Conservation (phyloP, 2,797 vertebrate genomes). For the Molossus molossus region DNA sequence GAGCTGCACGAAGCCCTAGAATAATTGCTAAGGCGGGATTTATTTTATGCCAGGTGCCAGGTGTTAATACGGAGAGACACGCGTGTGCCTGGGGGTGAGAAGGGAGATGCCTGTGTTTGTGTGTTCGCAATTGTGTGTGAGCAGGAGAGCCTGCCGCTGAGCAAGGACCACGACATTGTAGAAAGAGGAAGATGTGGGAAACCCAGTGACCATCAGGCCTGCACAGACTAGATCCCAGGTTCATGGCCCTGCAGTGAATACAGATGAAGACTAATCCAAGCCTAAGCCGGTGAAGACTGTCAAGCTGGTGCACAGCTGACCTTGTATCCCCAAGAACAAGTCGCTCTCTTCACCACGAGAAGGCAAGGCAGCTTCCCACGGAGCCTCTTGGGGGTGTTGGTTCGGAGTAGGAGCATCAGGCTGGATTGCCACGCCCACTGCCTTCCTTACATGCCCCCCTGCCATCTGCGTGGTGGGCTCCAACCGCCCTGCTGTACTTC, state of each 20-base stretch:
- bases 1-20: slow-evolving; percentile 58
- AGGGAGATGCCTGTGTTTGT: not conserved
- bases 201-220: not conserved
- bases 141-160: not conserved
- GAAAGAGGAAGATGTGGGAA: not conserved
- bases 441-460: not conserved
- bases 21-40: slow-evolving; percentile 79
- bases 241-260: not conserved
- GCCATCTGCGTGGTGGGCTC: not conserved
- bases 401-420: not conserved
- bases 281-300: not conserved
- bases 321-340: not conserved
- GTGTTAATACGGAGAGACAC: slow-evolving; percentile 75
- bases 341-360: not conserved
- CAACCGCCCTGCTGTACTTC: not conserved
- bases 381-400: fast-evolving
- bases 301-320: not conserved
- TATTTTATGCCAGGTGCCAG: slow-evolving; percentile 75
- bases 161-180: not conserved
- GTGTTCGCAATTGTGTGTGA: not conserved
- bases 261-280: not conserved
- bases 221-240: not conserved
- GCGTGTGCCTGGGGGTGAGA: not conserved
- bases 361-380: not conserved
- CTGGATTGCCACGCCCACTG: not conserved